Percentiles rank a stretch among this genome's conserved stretches.
Evolutionary conservation across 2,888 invertebrate genomes (phyloP).

Genomic region (Folsomia manolachei): DNA sequence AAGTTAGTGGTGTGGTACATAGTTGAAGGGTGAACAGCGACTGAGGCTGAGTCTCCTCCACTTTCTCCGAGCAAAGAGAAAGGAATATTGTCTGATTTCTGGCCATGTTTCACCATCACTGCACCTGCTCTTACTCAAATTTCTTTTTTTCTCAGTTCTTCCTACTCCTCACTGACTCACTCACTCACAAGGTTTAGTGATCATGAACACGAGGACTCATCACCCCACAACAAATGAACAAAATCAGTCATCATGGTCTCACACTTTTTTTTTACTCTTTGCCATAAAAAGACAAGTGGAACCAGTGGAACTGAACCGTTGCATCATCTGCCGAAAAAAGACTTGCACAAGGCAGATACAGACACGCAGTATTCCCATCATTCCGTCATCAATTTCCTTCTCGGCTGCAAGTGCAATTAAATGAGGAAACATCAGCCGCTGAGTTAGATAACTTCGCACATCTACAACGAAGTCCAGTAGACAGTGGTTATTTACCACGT

Average conservation of each 20-base stretch:
- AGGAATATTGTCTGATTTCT: no score
- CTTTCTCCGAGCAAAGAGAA: no score
- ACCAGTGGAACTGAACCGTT: background rate
- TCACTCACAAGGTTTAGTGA: background rate
- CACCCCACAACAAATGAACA: background rate
- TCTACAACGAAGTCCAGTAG: no score
- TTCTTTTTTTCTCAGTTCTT: background rate
- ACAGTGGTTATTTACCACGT: no score
- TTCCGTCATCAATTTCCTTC: no score
- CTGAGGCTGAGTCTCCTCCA: background rate
- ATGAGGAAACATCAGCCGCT: no score
- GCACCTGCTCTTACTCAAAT: background rate
- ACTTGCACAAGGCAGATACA: background rate
- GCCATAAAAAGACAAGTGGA: no score
- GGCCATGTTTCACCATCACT: no score
- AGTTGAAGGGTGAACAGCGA: background rate
- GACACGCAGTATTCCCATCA: background rate
- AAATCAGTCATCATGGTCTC: background rate
- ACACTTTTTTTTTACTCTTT: background rate
- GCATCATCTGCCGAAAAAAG: background rate
- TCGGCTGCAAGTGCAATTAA: background rate
- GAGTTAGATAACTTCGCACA: no score
- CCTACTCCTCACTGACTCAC: background rate
- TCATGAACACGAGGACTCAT: background rate
- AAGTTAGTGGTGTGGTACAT: background rate